A percentile compares a stretch with the other conserved stretches of the same genome.
Evolutionary conservation across 2,113 vertebrate species (phyloP).

Genomic region (Gavia stellata): DNA sequence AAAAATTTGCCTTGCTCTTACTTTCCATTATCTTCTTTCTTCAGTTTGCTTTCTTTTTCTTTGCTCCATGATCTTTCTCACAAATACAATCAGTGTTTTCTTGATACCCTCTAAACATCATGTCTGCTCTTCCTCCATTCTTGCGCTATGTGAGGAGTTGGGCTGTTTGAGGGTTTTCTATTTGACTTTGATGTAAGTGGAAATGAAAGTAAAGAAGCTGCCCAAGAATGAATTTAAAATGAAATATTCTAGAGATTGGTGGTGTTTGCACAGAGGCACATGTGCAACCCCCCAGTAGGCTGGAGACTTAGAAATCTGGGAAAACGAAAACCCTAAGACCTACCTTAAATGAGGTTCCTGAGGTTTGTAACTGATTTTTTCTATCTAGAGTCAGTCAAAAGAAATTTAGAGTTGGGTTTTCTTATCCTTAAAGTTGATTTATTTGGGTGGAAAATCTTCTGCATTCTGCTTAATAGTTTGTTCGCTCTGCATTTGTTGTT

Average conservation of each 20-base stretch:
- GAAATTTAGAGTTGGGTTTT: neutral
- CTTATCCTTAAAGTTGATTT: constrained; percentile 25
- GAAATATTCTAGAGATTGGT: neutral
- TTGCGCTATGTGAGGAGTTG: neutral
- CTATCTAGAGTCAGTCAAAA: neutral
- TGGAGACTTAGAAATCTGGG: neutral
- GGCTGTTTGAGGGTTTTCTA: neutral
- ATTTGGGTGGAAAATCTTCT: constrained; percentile 5
- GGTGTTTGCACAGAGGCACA: neutral
- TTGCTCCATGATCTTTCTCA: neutral
- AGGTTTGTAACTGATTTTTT: neutral
- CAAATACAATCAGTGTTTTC: neutral
- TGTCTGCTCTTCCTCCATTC: neutral
- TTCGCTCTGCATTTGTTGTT: neutral
- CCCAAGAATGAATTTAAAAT: neutral
- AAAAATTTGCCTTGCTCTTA: neutral
- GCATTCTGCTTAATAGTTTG: neutral
- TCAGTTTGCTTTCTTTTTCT: neutral
- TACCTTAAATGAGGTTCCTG: neutral
- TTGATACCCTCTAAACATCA: neutral
- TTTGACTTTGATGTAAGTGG: neutral
- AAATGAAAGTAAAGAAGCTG: constrained; percentile 10
- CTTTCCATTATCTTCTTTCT: neutral
- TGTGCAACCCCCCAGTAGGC: neutral
- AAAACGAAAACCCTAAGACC: neutral